Percentiles rank a stretch among this genome's conserved stretches.
These are phyloP conservation scores for Drosophila borealis DNA, from an alignment of 2,888 invertebrate genomes.

Conservation along the genomic window DNA sequence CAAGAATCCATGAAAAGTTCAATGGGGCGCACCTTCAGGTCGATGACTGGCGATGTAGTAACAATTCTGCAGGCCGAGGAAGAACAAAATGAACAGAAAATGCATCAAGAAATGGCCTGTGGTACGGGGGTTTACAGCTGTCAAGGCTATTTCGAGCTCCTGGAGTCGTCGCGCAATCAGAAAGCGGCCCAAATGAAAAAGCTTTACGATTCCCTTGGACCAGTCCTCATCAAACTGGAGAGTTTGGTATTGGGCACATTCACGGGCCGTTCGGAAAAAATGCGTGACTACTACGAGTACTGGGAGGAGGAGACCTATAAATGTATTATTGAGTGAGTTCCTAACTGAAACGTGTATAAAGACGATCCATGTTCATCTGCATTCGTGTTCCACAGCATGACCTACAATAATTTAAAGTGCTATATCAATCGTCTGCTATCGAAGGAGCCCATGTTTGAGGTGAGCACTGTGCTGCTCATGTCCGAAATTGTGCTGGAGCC, in stretches of 20 bases:
- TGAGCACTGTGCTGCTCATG: constrained; percentile 90
- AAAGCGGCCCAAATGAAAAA: constrained; percentile 89
- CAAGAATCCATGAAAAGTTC: background rate
- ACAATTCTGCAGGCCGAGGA: constrained; percentile 43
- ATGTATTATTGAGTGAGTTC: constrained; percentile 87
- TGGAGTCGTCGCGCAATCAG: constrained; percentile 89
- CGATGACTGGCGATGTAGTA: constrained; percentile 46
- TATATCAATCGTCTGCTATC: constrained; percentile 88
- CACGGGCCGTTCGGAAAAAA: constrained; percentile 90
- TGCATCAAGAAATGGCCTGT: constrained; percentile 52
- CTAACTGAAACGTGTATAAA: too few relatives aligned
- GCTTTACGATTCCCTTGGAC: constrained; percentile 92
- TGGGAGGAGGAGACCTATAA: constrained; percentile 93
- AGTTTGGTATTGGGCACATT: constrained; percentile 92
- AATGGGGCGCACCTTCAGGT: constrained; percentile 34
- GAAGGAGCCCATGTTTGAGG: constrained; percentile 89
- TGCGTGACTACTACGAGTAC: constrained; percentile 91
- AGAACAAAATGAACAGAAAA: constrained; percentile 16
- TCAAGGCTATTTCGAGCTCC: constrained; percentile 88
- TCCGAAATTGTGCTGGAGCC: constrained; percentile 92
- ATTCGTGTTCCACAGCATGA: constrained; percentile 85
- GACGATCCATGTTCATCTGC: background rate
- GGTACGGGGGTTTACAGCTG: constrained; percentile 74
- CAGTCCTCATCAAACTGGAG: constrained; percentile 94
- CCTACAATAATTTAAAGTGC: constrained; percentile 89